Evolutionary conservation across 2,113 vertebrate genomes (phyloP).

Genomic region (Limanda limanda): DNA sequence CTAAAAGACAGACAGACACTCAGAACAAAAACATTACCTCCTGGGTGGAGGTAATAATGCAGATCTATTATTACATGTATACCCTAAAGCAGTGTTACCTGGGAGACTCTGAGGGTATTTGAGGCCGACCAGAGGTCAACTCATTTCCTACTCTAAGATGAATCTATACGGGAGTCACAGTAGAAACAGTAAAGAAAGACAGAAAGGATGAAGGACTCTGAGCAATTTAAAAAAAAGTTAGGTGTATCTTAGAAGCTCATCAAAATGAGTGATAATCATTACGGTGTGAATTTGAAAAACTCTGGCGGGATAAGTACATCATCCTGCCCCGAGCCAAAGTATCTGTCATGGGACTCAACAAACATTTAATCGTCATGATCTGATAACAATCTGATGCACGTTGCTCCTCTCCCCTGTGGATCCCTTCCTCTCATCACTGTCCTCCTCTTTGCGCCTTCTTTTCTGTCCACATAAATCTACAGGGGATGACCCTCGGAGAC

Average conservation of each 20-base stretch:
- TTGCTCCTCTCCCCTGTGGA: conserved; percentile 19
- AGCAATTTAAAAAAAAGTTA: not conserved
- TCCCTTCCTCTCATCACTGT: conserved; percentile 34
- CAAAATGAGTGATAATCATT: conserved; percentile 18
- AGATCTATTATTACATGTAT: not conserved
- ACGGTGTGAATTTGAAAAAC: conserved; percentile 19
- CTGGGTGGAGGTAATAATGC: not conserved
- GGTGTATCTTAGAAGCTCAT: not conserved
- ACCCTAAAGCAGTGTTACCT: not conserved
- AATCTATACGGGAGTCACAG: not conserved
- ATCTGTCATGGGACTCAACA: conserved; percentile 35
- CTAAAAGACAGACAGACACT: not conserved
- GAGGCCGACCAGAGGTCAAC: not conserved
- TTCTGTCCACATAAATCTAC: conserved; percentile 60
- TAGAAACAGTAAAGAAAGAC: no score
- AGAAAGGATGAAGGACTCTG: not conserved
- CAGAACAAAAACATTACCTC: not conserved
- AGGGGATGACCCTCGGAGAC: conserved; percentile 61
- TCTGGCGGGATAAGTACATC: conserved; percentile 2
- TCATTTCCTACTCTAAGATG: not conserved
- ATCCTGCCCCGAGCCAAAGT: conserved; percentile 10
- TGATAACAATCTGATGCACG: conserved; percentile 47
- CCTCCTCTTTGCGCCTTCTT: conserved; percentile 26
- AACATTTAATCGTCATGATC: conserved; percentile 40
- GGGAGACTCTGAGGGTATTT: not conserved